phyloP scores from a whole-genome alignment of 2,113 vertebrate species.

The Melanocharis versteri region DNA sequence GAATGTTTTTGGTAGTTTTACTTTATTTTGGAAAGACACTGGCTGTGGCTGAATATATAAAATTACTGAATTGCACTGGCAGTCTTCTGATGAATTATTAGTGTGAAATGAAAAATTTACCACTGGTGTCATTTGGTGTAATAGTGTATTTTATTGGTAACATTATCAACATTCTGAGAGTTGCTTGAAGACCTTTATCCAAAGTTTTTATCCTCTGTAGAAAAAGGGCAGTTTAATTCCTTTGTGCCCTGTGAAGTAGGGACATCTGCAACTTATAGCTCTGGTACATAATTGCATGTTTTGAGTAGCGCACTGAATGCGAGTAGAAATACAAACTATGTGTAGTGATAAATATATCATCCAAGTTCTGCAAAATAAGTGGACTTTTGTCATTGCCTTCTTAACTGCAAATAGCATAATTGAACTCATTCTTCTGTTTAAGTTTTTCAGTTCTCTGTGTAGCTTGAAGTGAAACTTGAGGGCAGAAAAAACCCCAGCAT shows the following conservation, averaged over 20 bases:
- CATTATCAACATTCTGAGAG: not conserved
- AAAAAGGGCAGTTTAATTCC: conserved; percentile 48
- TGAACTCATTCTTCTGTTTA: not conserved
- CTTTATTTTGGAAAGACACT: not conserved
- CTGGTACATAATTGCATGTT: conserved; percentile 52
- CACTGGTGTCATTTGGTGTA: not conserved
- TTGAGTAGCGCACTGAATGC: not conserved
- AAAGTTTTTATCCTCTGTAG: conserved; percentile 1
- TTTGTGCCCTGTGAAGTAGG: conserved; percentile 21
- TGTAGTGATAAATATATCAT: not conserved
- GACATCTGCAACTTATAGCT: conserved; percentile 55
- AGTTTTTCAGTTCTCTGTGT: not conserved
- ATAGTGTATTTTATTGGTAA: not conserved
- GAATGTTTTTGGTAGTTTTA: not conserved
- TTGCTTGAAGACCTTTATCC: not conserved
- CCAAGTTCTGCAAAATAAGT: not conserved
- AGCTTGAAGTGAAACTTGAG: not conserved
- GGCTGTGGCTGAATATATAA: not conserved
- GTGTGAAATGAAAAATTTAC: not conserved
- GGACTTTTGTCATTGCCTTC: not conserved
- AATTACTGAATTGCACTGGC: not conserved
- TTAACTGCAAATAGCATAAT: not conserved
- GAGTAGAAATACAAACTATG: conserved; percentile 6
- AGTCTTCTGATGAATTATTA: conserved; percentile 1
- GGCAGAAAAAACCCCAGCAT: fast-evolving